Conservation (phyloP, 2,113 vertebrate species). For the Cygnus buccinator region DNA sequence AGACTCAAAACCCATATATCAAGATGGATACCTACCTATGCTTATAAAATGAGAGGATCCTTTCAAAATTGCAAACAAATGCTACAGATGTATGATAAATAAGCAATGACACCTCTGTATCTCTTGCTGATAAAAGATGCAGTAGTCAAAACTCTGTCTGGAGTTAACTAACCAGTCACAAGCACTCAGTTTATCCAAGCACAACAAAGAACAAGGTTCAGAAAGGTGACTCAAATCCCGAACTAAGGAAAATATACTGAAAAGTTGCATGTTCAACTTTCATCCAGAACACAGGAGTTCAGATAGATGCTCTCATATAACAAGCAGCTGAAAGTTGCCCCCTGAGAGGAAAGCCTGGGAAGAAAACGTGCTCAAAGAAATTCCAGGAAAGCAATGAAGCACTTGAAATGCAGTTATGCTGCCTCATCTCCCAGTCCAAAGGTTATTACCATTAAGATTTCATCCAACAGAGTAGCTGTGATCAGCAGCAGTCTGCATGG, state of each 20-base stretch:
- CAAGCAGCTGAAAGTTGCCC: neutral
- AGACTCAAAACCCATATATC: fast-evolving
- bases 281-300: neutral
- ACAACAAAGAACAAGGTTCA: neutral
- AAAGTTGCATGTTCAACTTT: neutral
- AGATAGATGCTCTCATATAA: neutral
- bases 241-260: neutral
- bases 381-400: neutral
- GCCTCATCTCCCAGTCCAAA: neutral
- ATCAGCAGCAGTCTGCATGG: neutral
- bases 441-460: neutral
- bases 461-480: neutral
- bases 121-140: neutral
- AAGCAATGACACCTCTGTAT: fast-evolving
- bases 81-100: neutral
- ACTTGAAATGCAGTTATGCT: neutral
- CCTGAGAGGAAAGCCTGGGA: neutral
- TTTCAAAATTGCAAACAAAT: neutral
- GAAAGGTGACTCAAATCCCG: neutral
- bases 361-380: neutral
- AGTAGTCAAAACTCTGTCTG: neutral
- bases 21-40: neutral
- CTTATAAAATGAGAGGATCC: neutral
- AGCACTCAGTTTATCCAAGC: neutral
- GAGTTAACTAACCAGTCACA: neutral